These are phyloP conservation scores for Halotydeus destructor DNA, from an alignment of 1,140 invertebrate species.

Conservation along the genomic window DNA sequence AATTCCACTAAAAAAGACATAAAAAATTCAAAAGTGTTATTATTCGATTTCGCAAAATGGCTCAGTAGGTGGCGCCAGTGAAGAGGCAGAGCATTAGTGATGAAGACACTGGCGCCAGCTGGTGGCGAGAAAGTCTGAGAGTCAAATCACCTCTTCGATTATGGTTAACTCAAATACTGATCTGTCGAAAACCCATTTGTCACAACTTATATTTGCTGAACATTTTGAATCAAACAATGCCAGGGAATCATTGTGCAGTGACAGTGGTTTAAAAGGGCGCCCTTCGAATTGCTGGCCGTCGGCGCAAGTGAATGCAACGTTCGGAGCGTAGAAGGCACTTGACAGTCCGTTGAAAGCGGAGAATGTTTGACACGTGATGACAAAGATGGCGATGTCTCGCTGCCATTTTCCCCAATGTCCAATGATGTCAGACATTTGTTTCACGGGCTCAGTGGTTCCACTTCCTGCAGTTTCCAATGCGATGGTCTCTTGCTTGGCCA, in stretches of 20 bases:
- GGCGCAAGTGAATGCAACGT: slow-evolving; percentile 1
- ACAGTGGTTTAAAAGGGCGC: neutral
- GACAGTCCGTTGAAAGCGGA: slow-evolving; percentile 2
- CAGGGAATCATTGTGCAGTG: neutral
- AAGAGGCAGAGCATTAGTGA: too few species aligned
- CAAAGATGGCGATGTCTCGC: neutral
- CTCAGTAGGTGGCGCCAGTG: neutral
- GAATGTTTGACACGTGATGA: neutral
- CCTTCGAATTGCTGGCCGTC: neutral
- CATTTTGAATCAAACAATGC: neutral
- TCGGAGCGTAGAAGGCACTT: slow-evolving; percentile 2
- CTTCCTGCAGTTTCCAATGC: too few species aligned
- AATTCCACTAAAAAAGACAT: slow-evolving; percentile 34
- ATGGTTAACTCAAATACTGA: slow-evolving; percentile 14
- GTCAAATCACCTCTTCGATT: slow-evolving; percentile 13
- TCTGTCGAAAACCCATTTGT: slow-evolving; percentile 12
- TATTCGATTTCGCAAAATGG: neutral
- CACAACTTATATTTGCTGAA: too few species aligned
- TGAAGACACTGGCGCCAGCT: too few species aligned
- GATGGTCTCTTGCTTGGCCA: too few species aligned
- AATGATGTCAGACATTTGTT: neutral
- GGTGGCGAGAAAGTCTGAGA: too few species aligned
- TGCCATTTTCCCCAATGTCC: slow-evolving; percentile 3
- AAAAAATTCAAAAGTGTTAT: neutral
- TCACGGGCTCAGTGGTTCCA: too few species aligned